Evolutionary conservation across 1,140 invertebrate genomes (phyloP), one percentile per base, ranked within the genome.

Genomic region (Leptestheria dahalacensis): DNA sequence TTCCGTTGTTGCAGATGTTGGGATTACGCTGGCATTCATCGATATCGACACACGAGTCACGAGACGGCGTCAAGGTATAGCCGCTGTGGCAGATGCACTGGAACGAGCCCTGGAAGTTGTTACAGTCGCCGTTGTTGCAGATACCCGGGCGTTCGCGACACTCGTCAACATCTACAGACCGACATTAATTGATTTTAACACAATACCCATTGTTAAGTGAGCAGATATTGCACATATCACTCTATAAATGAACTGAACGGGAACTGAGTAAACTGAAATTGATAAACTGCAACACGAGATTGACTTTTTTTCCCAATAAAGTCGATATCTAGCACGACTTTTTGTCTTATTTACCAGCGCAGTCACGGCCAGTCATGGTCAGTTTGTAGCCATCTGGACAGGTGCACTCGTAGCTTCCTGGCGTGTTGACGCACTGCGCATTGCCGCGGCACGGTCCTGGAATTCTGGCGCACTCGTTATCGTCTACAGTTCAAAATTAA

Each of bases 321-420:
- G 20, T 52, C 15, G 48, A 20, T 6, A 3, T 6, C 48, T 20
- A 2, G 6, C 6, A 48, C 23, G 3, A 20, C 18, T 20, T 20
- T 48, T 18, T 18, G n/a, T 48, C n/a, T n/a, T n/a, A 59, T 63
- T 65, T 66, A 79, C 78, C 78, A 59, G 80, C 72, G 68, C 84
- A 86, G 59, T 84, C 81, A 41, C 79, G 71, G 47, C 79, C 79
- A 61, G 80, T 80, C 46, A 76, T 64, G 1, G 79, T 78, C 10
- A 84, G 77, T 66, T 82, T 82, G 70, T 89, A 88, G 0, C 87
- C 88, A 59, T 82, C 79, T 4, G 88, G 87, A 75, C 85, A 82
- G 1, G 73, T 67, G 67, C 82, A 87, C 61, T 81, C 77, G 68
- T 82, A 86, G 62, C 77, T 78, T n/a, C 85, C 78, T 25, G 81